Evolutionary conservation across 2,797 vertebrate species (phyloP).

Genomic region (Buceros bicornis): DNA sequence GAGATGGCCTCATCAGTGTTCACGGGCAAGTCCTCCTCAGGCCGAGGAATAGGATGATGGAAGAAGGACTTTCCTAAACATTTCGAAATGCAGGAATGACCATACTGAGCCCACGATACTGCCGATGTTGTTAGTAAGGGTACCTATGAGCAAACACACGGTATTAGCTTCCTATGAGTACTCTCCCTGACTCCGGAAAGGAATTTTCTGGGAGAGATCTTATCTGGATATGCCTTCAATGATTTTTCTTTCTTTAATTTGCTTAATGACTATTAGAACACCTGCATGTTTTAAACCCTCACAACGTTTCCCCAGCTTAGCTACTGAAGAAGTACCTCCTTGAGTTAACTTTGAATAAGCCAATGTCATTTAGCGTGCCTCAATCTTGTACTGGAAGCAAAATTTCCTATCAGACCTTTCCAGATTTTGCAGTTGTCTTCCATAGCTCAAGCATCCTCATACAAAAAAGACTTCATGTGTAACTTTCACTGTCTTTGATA

Average conservation of each 20-base stretch:
- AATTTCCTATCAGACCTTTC: neutral
- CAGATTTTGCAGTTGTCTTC: neutral
- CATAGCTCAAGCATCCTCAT: neutral
- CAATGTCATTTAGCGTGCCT: neutral
- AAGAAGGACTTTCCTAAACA: neutral
- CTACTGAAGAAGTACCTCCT: neutral
- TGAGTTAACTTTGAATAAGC: neutral
- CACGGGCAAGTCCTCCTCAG: neutral
- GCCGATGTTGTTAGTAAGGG: neutral
- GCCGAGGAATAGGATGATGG: neutral
- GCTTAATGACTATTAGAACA: neutral
- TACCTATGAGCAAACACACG: neutral
- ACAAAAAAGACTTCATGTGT: rapidly evolving
- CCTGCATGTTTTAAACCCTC: neutral
- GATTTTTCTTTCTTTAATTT: neutral
- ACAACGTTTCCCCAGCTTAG: neutral
- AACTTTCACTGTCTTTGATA: neutral
- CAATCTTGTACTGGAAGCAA: neutral
- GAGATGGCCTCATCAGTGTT: neutral
- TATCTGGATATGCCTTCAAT: neutral
- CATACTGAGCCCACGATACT: neutral
- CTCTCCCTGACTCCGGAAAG: neutral
- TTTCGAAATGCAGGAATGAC: neutral
- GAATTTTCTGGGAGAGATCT: neutral
- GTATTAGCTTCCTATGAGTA: neutral